Conservation (phyloP, 2,888 invertebrate genomes). For the Macaria liturata region DNA sequence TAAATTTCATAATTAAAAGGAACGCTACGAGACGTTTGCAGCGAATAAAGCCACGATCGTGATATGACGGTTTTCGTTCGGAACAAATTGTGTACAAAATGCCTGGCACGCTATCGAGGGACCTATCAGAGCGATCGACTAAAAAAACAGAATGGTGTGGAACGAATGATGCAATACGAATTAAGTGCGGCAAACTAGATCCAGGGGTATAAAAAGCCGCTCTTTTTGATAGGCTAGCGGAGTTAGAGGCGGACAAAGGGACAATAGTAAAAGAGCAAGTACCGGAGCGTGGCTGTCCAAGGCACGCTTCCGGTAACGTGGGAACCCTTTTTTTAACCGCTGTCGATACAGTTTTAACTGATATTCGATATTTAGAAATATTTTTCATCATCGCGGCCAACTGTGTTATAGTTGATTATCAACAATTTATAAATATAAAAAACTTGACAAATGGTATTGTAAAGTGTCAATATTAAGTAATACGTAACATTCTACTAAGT, state of each 20-base stretch:
- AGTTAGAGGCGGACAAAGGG: conserved; percentile 70
- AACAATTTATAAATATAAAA: no score
- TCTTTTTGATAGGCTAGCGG: conserved; percentile 66
- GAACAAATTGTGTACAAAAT: conserved; percentile 43
- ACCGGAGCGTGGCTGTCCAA: conserved; percentile 75
- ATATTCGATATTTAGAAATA: conserved; percentile 49
- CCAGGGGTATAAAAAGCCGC: conserved; percentile 61
- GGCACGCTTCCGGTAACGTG: conserved; percentile 72
- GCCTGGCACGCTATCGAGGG: conserved; percentile 46
- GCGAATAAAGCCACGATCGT: conserved; percentile 39
- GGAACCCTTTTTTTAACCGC: conserved; percentile 64
- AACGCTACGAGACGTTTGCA: conserved; percentile 34
- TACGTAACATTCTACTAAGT: no score
- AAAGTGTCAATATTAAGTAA: no score
- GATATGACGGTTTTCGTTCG: conserved; percentile 44
- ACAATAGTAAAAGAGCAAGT: conserved; percentile 74
- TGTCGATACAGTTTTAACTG: conserved; percentile 55
- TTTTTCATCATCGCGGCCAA: conserved; percentile 9
- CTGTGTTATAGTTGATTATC: no score
- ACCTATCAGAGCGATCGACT: conserved; percentile 53
- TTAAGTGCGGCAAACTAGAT: conserved; percentile 73
- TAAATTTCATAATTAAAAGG: conserved; percentile 43
- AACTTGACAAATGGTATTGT: no score
- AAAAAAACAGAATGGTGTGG: conserved; percentile 63
- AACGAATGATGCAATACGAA: conserved; percentile 72